phyloP scores from a whole-genome alignment of 2,113 vertebrate genomes.

The Serilophus lunatus region DNA sequence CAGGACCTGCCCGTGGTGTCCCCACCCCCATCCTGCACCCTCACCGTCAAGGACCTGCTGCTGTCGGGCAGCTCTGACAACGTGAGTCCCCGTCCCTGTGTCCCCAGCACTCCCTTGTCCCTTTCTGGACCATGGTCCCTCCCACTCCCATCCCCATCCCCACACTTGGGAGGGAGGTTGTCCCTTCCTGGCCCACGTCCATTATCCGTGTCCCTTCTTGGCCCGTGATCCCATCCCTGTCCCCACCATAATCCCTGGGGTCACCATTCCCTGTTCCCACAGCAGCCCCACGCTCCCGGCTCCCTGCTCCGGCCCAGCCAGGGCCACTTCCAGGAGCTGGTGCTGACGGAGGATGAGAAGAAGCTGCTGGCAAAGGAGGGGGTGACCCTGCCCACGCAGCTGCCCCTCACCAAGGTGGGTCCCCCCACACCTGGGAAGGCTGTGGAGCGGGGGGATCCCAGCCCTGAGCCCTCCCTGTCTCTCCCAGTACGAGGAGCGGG shows the following conservation, averaged over 20 bases:
- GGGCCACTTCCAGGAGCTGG: conserved; percentile 79
- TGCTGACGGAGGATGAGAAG: conserved; percentile 92
- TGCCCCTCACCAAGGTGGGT: conserved; percentile 91
- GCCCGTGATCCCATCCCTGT: background rate
- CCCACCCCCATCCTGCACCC: conserved; percentile 18
- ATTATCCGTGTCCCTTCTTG: background rate
- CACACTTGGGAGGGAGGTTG: background rate
- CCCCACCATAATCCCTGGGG: background rate
- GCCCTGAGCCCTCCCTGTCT: background rate
- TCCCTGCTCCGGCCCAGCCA: conserved; percentile 28
- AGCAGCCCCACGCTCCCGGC: conserved; percentile 40
- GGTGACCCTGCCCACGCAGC: conserved; percentile 81
- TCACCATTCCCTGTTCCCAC: accelerated
- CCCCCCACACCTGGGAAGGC: accelerated
- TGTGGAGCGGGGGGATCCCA: accelerated
- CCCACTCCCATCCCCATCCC: background rate
- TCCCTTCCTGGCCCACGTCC: background rate
- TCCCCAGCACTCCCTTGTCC: background rate
- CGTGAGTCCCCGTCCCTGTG: conserved; percentile 63
- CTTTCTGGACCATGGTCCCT: background rate
- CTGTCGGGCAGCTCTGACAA: conserved; percentile 77
- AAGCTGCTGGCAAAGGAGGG: conserved; percentile 93
- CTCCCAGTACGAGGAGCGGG: conserved; percentile 85
- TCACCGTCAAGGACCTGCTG: conserved; percentile 90
- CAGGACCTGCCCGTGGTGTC: conserved; percentile 8